These are phyloP conservation scores for Xylota segnis DNA, from an alignment of 2,888 invertebrate species.

Conservation along the genomic window DNA sequence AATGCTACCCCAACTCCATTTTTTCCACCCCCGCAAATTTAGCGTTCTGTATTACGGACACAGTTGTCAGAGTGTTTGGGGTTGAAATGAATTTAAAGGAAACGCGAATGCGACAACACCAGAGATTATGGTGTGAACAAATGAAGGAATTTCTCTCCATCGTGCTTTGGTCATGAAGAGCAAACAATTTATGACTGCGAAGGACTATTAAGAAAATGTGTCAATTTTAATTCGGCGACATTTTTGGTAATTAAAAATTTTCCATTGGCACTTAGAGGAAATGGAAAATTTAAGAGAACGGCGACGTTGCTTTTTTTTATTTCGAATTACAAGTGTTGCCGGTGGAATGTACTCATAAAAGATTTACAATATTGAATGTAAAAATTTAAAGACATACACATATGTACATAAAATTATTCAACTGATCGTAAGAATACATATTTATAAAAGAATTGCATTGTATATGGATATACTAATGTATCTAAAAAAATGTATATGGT, in stretches of 20 bases:
- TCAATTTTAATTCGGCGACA: slow-evolving; percentile 74
- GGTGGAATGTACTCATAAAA: slow-evolving; percentile 11
- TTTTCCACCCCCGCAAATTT: slow-evolving; percentile 13
- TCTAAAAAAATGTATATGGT: no score
- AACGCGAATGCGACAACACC: slow-evolving; percentile 62
- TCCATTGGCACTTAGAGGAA: slow-evolving; percentile 39
- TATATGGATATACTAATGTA: no score
- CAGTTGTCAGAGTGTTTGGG: slow-evolving; percentile 62
- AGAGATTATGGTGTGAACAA: slow-evolving; percentile 65
- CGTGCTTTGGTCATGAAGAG: slow-evolving; percentile 64
- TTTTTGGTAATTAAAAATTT: slow-evolving; percentile 74
- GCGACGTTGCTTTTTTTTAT: neutral
- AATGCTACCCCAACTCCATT: slow-evolving; percentile 27
- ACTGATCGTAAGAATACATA: no score
- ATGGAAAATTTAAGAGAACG: slow-evolving; percentile 6
- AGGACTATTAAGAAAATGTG: slow-evolving; percentile 77
- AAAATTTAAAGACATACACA: neutral
- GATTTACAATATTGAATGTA: neutral
- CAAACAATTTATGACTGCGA: slow-evolving; percentile 72
- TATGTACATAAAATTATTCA: no score
- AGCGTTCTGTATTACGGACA: slow-evolving; percentile 61
- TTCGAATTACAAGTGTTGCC: neutral
- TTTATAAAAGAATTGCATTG: no score
- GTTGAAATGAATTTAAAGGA: slow-evolving; percentile 60
- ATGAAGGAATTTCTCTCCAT: slow-evolving; percentile 52